Evolutionary conservation across 2,797 vertebrate species (phyloP).

Genomic region (Aeoliscus strigatus): DNA sequence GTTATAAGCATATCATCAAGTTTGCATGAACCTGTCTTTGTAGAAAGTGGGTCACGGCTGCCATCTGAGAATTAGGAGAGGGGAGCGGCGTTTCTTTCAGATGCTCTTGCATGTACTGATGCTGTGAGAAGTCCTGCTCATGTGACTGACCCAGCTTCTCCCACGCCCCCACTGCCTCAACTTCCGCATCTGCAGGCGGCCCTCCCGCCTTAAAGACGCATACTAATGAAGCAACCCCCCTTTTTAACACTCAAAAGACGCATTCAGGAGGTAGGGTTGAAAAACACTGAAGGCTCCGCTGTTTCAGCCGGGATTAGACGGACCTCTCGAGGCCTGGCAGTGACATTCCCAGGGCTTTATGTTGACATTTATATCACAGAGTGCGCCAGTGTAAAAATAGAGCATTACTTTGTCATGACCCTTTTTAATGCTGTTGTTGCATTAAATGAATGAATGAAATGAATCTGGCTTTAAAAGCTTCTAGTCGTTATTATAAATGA

Average conservation of each 20-base stretch:
- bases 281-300: constrained; percentile 54
- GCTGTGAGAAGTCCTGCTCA: constrained; percentile 49
- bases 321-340: constrained; percentile 41
- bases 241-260: constrained; percentile 73
- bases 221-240: constrained; percentile 67
- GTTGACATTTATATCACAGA: constrained; percentile 51
- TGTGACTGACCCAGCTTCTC: constrained; percentile 64
- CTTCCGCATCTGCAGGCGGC: constrained; percentile 54
- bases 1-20: constrained; percentile 72
- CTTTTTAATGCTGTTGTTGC: too few species aligned
- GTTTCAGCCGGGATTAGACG: constrained; percentile 54
- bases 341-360: constrained; percentile 30
- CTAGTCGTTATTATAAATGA: too few species aligned
- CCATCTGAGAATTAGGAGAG: constrained; percentile 71
- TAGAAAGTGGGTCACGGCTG: constrained; percentile 75
- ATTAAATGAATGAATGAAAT: too few species aligned
- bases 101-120: constrained; percentile 45
- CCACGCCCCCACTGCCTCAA: constrained; percentile 41
- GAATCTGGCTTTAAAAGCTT: too few species aligned
- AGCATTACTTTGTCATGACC: constrained; percentile 35
- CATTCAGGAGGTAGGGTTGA: constrained; percentile 64
- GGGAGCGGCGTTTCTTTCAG: constrained; percentile 50
- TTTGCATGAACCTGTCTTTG: constrained; percentile 74
- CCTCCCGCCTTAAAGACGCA: constrained; percentile 60
- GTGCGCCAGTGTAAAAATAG: constrained; percentile 43